These are phyloP conservation scores for Propsilocerus akamusi DNA, from an alignment of 1,140 invertebrate species.

Conservation along the genomic window DNA sequence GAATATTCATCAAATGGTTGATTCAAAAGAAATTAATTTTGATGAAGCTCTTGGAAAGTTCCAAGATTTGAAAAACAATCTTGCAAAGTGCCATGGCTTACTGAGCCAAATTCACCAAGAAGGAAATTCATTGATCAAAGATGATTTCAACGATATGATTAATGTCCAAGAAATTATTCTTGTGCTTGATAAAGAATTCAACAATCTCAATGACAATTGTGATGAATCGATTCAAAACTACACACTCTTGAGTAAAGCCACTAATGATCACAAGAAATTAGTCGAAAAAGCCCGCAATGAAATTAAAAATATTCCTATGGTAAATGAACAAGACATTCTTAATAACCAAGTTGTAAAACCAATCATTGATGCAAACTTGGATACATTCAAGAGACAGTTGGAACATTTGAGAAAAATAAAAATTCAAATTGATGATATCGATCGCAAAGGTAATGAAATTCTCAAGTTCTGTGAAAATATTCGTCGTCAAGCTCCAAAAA, in stretches of 20 bases:
- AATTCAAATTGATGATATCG: conserved; percentile 51
- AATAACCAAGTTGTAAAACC: conserved; percentile 17
- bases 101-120: conserved; percentile 45
- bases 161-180: conserved; percentile 59
- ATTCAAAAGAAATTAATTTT: conserved; percentile 19
- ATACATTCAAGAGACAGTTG: conserved; percentile 53
- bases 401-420: conserved; percentile 57
- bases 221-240: conserved; percentile 57
- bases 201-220: conserved; percentile 52
- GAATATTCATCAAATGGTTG: conserved; percentile 24
- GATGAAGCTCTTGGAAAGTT: conserved; percentile 30
- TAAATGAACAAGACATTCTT: conserved; percentile 24
- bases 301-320: conserved; percentile 34
- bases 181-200: conserved; percentile 57
- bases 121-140: conserved; percentile 54
- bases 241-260: conserved; percentile 43
- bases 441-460: conserved; percentile 47
- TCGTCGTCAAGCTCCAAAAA: conserved; percentile 46
- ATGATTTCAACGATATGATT: conserved; percentile 58
- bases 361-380: conserved; percentile 28
- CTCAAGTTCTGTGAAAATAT: conserved; percentile 53
- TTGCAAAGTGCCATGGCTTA: conserved; percentile 26
- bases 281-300: conserved; percentile 46
- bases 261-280: conserved; percentile 56
- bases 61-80: conserved; percentile 31